phyloP scores from a whole-genome alignment of 2,113 vertebrate genomes.

The Cephalopterus ornatus region DNA sequence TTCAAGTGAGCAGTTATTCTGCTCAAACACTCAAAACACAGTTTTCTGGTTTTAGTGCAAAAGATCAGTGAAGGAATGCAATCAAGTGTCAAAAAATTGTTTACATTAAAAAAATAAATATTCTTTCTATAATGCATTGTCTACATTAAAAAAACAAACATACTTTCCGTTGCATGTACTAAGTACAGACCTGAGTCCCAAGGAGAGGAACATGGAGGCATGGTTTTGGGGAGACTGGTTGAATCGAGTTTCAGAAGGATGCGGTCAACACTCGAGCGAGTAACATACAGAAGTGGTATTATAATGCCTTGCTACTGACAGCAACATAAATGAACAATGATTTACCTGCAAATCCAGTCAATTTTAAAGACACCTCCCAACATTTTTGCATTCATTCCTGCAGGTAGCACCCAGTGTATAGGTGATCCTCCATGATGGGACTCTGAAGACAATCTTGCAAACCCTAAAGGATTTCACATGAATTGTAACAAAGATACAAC shows the following conservation, averaged over 20 bases:
- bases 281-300: neutral
- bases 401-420: slow-evolving; percentile 97
- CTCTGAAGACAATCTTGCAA: slow-evolving; percentile 92
- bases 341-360: slow-evolving; percentile 98
- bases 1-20: neutral
- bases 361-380: slow-evolving; percentile 98
- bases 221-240: neutral
- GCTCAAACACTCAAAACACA: neutral
- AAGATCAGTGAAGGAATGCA: neutral
- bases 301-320: neutral
- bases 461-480: slow-evolving; percentile 76
- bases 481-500: neutral
- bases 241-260: neutral
- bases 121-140: neutral
- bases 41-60: neutral
- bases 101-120: neutral
- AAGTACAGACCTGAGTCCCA: neutral
- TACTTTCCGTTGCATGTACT: neutral
- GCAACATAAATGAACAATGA: neutral
- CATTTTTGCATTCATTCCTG: slow-evolving; percentile 99
- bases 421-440: slow-evolving; percentile 97
- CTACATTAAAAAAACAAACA: neutral
- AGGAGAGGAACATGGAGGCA: neutral
- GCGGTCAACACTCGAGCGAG: neutral
- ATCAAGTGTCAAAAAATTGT: neutral